Evolutionary conservation across 1,140 invertebrate species (phyloP).

Genomic region (Drosophila arawakana): DNA sequence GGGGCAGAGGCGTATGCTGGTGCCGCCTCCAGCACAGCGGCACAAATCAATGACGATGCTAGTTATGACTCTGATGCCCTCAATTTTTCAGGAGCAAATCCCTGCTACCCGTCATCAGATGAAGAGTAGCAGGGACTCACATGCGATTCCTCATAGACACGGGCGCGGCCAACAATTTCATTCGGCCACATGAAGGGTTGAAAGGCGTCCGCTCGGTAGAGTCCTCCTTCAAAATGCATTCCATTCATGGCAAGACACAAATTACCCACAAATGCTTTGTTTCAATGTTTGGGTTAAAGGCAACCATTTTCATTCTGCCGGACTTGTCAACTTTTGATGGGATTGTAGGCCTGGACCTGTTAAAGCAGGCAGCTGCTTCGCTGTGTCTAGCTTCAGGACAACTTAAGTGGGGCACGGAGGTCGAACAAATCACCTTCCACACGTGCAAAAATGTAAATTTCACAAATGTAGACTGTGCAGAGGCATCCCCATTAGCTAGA

Average conservation of each 20-base stretch:
- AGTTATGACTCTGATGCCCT: slow-evolving; percentile 12
- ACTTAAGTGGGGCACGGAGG: no score
- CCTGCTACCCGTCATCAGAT: slow-evolving; percentile 13
- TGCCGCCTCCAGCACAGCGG: neutral
- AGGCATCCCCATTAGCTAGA: no score
- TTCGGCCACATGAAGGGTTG: no score
- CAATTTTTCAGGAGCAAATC: slow-evolving; percentile 15
- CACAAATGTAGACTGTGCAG: no score
- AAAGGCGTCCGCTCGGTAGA: neutral
- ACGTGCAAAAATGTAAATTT: no score
- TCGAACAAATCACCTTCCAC: no score
- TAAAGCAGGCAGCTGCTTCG: slow-evolving; percentile 8
- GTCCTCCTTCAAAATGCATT: neutral
- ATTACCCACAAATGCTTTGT: slow-evolving; percentile 15
- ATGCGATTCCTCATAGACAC: neutral
- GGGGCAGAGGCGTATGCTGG: slow-evolving; percentile 1
- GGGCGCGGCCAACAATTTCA: slow-evolving; percentile 13
- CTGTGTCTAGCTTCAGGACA: slow-evolving; percentile 13
- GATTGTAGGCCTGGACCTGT: slow-evolving; percentile 22
- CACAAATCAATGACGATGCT: slow-evolving; percentile 17
- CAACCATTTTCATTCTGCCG: slow-evolving; percentile 17
- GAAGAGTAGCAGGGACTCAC: slow-evolving; percentile 1
- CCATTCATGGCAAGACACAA: slow-evolving; percentile 5
- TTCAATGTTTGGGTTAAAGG: slow-evolving; percentile 21
- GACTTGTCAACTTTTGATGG: slow-evolving; percentile 30